Conservation (phyloP, 2,888 invertebrate genomes). For the Dromius quadrimaculatus region DNA sequence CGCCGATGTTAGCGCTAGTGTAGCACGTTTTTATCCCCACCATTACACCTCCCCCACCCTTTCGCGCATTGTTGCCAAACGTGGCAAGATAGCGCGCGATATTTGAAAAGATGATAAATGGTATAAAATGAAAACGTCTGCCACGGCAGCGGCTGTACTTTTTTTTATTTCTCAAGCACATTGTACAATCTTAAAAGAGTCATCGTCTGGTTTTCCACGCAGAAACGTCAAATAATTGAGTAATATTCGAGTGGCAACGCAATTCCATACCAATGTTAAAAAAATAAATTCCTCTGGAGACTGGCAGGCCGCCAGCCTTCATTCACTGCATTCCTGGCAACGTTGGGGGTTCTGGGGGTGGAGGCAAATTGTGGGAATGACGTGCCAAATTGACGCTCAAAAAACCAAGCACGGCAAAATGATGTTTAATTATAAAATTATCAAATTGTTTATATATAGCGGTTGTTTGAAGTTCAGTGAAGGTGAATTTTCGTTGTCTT, state of each 20-base stretch:
- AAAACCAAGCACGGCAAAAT: constrained; percentile 14
- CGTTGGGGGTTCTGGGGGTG: neutral
- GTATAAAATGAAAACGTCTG: neutral
- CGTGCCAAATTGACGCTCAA: constrained; percentile 14
- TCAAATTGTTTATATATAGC: too few relatives aligned
- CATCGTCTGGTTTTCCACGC: too few relatives aligned
- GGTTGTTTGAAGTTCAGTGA: too few relatives aligned
- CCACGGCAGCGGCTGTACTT: too few relatives aligned
- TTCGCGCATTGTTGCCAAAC: neutral
- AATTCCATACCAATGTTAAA: constrained; percentile 20
- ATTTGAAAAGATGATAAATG: constrained; percentile 35
- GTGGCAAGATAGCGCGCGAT: neutral
- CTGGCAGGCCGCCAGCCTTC: constrained; percentile 21
- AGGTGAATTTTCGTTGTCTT: too few relatives aligned
- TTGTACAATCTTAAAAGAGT: too few relatives aligned
- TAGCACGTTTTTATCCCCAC: neutral
- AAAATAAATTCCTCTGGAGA: constrained; percentile 26
- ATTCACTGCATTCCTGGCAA: constrained; percentile 27
- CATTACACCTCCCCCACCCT: neutral
- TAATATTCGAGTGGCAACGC: constrained; percentile 21
- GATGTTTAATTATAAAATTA: too few relatives aligned
- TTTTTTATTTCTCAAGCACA: too few relatives aligned
- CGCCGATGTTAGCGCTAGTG: neutral
- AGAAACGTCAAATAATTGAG: constrained; percentile 32
- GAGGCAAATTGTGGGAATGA: neutral